Evolutionary conservation across 2,113 vertebrate genomes (phyloP).

Genomic region (Morone saxatilis): DNA sequence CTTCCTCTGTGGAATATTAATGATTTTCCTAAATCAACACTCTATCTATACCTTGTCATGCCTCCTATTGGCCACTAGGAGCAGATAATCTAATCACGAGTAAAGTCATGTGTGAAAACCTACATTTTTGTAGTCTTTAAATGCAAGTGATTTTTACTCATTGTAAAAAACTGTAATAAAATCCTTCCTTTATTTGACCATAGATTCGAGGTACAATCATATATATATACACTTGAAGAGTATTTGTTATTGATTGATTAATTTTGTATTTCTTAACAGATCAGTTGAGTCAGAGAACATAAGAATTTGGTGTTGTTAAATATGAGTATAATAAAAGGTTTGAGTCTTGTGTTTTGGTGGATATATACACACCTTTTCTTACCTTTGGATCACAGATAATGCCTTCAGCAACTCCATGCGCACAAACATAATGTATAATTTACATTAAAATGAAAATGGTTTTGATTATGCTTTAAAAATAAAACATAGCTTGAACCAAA

Average conservation of each 20-base stretch:
- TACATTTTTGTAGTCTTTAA: too few relatives aligned
- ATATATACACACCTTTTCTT: not conserved
- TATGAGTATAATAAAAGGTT: too few relatives aligned
- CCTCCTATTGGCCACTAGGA: slow-evolving; percentile 1
- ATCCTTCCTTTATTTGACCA: not conserved
- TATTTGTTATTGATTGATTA: not conserved
- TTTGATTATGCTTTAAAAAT: not conserved
- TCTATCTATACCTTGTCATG: not conserved
- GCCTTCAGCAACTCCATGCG: not conserved
- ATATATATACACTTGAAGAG: too few relatives aligned
- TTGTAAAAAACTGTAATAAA: too few relatives aligned
- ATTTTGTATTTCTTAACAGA: not conserved
- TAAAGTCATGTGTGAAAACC: not conserved
- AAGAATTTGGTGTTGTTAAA: too few relatives aligned
- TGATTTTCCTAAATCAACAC: too few relatives aligned
- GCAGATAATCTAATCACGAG: not conserved
- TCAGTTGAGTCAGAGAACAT: too few relatives aligned
- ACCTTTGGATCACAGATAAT: not conserved
- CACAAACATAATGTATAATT: not conserved
- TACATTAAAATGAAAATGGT: not conserved
- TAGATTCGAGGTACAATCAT: not conserved
- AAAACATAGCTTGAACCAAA: not conserved
- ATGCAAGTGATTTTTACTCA: too few relatives aligned
- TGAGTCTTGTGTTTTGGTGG: not conserved
- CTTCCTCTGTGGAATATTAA: not conserved